A percentile compares a stretch with the other conserved stretches of the same genome.
phyloP scores from a whole-genome alignment of 2,888 invertebrate genomes.

The Aphodius sticticus region DNA sequence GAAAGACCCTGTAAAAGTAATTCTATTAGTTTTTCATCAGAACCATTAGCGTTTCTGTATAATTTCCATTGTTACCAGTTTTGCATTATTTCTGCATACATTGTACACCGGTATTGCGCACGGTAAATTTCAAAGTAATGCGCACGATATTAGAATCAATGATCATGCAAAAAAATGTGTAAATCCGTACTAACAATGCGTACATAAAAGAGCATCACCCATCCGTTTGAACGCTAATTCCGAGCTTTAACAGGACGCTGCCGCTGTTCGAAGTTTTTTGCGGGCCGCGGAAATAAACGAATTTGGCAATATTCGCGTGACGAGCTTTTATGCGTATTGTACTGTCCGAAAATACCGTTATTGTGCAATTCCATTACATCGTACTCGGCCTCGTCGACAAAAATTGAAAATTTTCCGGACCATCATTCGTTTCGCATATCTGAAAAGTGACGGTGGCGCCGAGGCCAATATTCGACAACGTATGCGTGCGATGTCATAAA shows the following conservation, averaged over 20 bases:
- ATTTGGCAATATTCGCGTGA: slow-evolving; percentile 4
- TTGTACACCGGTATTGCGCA: not conserved
- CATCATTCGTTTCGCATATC: not conserved
- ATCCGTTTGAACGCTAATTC: not conserved
- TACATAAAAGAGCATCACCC: not conserved
- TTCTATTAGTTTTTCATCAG: too few relatives aligned
- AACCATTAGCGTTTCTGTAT: too few relatives aligned
- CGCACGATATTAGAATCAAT: not conserved
- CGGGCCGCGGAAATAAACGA: not conserved
- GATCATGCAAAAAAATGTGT: not conserved
- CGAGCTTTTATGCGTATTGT: not conserved
- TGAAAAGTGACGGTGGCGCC: not conserved
- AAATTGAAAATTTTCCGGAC: slow-evolving; percentile 4
- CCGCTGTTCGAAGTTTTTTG: not conserved
- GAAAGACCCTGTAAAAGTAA: too few relatives aligned
- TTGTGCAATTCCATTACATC: not conserved
- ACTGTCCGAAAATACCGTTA: not conserved
- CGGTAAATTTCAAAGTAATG: not conserved
- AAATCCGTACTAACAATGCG: not conserved
- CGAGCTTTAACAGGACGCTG: slow-evolving; percentile 4
- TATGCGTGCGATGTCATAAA: slow-evolving; percentile 5
- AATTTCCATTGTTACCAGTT: too few relatives aligned
- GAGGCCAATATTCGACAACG: too few relatives aligned
- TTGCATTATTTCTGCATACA: too few relatives aligned
- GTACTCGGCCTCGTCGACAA: not conserved